Evolutionary conservation across 2,888 invertebrate species (phyloP), one percentile per base, ranked within the genome.

Genomic region (Folsomia manolachei): DNA sequence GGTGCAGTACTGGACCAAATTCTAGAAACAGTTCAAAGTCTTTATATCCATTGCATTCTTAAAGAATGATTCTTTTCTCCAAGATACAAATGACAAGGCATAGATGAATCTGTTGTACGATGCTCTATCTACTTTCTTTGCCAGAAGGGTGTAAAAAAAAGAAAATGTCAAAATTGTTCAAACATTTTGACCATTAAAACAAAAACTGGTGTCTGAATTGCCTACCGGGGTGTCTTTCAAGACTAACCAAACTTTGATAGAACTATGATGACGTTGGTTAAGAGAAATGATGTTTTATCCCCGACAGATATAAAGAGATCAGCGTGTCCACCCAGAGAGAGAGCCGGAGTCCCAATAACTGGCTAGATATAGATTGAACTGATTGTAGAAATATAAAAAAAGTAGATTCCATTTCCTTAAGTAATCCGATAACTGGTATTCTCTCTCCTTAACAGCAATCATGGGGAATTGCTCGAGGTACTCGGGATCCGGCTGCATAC

Each of bases 401-500:
- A 56, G 52, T 67, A 56, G 56, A 26, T 56, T 67, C 67, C 60
- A 67, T 67, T 67, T 66, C 56, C 67, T 53, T 66, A 67, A 67
- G 67, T 67, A 67, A 67, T 67, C 67, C 26, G 56, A 67, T 67
- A 56, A 67, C 67, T 67, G 53, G 56, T 56, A 67, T 64, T 65
- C 60, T 53, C 27, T 27, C 27, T 67, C 18, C 21, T 66, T 53
- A 19, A 4, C 56, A 81, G 81, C 81, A 61, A 78, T 79, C 70
- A 79, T 81, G 81, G 79, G 79, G 53, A 79, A 79, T 73, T 80
- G 79, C 75, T 78, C 79, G 74, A 72, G 79, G 64, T 78, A 81
- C 70, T 79, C 81, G 88, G 90, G 90, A 86, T 89, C 92, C 83
- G 93, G 93, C 86, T 94, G 93, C 87, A 92, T 93, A 84, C 87